Percentiles rank a stretch among this genome's conserved stretches.
These are phyloP conservation scores for Varroa destructor DNA, from an alignment of 1,140 invertebrate species.

Conservation along the genomic window DNA sequence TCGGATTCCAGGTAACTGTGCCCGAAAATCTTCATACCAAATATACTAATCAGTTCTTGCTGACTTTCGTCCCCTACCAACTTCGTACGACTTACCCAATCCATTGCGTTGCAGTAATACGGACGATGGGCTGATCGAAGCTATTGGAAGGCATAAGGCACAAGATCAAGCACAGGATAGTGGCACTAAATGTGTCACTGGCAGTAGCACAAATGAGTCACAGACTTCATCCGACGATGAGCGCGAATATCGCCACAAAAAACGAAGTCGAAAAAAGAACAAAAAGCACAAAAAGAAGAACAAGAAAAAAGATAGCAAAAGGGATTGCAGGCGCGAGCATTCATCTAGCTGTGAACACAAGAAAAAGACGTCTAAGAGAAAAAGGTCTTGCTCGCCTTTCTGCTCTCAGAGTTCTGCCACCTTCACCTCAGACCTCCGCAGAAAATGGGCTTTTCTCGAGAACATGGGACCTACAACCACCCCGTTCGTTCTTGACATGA, in stretches of 20 bases:
- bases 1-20: too few relatives aligned
- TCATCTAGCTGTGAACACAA: too few relatives aligned
- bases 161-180: not conserved
- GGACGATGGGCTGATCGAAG: not conserved
- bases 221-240: not conserved
- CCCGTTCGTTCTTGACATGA: not conserved
- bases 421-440: not conserved
- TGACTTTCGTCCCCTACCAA: too few relatives aligned
- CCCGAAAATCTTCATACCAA: too few relatives aligned
- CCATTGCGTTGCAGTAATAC: not conserved
- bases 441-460: constrained; percentile 12
- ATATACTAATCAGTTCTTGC: too few relatives aligned
- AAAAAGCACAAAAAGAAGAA: not conserved
- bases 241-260: not conserved
- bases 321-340: not conserved
- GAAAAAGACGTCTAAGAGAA: too few relatives aligned
- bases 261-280: not conserved
- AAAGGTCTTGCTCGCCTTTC: not conserved
- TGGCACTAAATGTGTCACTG: not conserved
- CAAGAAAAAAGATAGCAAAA: not conserved
- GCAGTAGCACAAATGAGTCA: not conserved
- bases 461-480: not conserved
- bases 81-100: too few relatives aligned
- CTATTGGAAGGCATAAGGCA: not conserved
- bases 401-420: not conserved